phyloP scores from a whole-genome alignment of 2,797 vertebrate genomes.

The Danionella dracula region DNA sequence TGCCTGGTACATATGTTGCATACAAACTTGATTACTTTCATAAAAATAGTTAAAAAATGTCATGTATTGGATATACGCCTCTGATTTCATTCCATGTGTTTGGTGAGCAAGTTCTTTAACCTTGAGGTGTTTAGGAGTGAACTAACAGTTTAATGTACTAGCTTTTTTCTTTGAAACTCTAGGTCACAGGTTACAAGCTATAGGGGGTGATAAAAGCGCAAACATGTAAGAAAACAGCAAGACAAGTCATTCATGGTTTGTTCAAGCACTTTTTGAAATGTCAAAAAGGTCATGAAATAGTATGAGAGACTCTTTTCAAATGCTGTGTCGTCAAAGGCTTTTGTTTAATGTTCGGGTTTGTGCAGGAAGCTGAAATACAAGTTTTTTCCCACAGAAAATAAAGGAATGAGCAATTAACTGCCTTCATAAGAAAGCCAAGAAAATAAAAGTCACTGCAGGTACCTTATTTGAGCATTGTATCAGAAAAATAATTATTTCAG shows the following conservation, averaged over 20 bases:
- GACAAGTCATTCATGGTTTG: too few species aligned
- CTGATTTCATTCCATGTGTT: too few species aligned
- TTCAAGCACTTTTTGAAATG: constrained; percentile 34
- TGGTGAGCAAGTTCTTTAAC: too few species aligned
- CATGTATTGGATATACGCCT: too few species aligned
- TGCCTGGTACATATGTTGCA: too few species aligned
- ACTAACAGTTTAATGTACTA: constrained; percentile 33
- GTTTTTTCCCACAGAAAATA: too few species aligned
- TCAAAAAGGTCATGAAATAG: constrained; percentile 28
- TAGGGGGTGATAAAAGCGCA: not conserved
- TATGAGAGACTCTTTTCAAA: constrained; percentile 22
- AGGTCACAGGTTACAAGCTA: not conserved
- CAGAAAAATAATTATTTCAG: too few species aligned
- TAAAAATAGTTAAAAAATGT: too few species aligned
- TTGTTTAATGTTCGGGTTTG: constrained; percentile 51
- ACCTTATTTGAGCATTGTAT: too few species aligned
- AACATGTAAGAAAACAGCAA: constrained; percentile 13
- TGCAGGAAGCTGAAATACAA: constrained; percentile 49
- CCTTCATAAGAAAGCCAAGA: too few species aligned
- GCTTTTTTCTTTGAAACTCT: constrained; percentile 26
- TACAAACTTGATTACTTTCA: too few species aligned
- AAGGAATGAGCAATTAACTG: constrained; percentile 61
- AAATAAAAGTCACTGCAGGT: too few species aligned
- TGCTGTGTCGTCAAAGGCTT: constrained; percentile 3
- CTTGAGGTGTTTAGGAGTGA: constrained; percentile 46